Conservation (phyloP, 2,888 invertebrate genomes). For the Drosophila sordidapex region DNA sequence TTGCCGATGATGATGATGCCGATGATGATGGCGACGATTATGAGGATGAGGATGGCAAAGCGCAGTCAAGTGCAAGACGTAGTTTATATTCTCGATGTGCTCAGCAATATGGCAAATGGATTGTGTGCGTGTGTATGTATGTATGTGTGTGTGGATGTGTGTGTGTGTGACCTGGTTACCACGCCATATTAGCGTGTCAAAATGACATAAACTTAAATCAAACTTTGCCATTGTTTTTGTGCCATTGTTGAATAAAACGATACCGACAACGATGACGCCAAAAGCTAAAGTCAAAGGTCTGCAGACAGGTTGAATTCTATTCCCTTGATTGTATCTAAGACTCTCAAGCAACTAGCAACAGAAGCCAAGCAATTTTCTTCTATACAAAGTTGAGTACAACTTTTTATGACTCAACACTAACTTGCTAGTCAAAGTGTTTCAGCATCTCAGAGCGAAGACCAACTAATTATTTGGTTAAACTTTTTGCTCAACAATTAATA, state of each 20-base stretch:
- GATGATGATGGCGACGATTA: conserved; percentile 4
- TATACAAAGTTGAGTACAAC: conserved; percentile 18
- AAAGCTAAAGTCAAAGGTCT: conserved; percentile 47
- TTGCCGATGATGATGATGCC: conserved; percentile 19
- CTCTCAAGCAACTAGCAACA: conserved; percentile 11
- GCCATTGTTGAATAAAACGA: conserved; percentile 56
- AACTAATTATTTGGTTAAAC: background rate
- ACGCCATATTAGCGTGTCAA: conserved; percentile 70
- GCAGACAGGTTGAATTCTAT: conserved; percentile 10
- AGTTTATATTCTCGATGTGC: conserved; percentile 23
- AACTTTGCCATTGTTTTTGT: conserved; percentile 63
- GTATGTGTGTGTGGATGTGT: background rate
- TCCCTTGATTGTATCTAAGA: conserved; percentile 23
- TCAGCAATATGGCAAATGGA: conserved; percentile 63
- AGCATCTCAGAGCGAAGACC: conserved; percentile 1
- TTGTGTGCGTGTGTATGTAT: conserved; percentile 13
- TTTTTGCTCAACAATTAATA: background rate
- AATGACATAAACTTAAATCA: conserved; percentile 73
- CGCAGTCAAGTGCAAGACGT: conserved; percentile 64
- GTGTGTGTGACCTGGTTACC: conserved; percentile 54
- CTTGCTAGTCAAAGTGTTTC: conserved; percentile 1
- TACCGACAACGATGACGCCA: conserved; percentile 46
- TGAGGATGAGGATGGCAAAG: conserved; percentile 38
- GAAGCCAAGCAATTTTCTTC: conserved; percentile 12
- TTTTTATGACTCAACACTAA: conserved; percentile 27